A percentile compares a stretch with the other conserved stretches of the same genome.
Evolutionary conservation across 1,140 invertebrate genomes (phyloP).

Genomic region (Leptopilina clavipes): DNA sequence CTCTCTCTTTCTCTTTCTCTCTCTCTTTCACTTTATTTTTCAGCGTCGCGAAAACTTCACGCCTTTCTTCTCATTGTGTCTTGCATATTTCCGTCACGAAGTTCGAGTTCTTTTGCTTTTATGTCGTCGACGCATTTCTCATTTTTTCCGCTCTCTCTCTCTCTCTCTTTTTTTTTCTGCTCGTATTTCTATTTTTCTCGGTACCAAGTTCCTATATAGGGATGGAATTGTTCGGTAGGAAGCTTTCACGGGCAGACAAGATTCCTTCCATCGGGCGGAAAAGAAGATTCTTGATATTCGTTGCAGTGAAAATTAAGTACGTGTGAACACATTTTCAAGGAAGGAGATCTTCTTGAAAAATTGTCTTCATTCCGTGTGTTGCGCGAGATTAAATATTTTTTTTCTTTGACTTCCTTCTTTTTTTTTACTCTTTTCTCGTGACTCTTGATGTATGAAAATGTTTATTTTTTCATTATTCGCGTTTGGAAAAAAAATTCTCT

Average conservation of each 20-base stretch:
- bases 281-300: constrained; percentile 31
- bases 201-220: neutral
- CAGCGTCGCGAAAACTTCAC: constrained; percentile 50
- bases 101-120: constrained; percentile 14
- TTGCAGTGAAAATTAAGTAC: constrained; percentile 19
- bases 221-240: constrained; percentile 12
- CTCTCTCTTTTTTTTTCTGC: neutral
- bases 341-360: neutral
- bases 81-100: constrained; percentile 32
- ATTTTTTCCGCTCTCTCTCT: constrained; percentile 4
- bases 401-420: neutral
- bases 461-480: no score
- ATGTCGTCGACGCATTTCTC: constrained; percentile 21
- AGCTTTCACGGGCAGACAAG: constrained; percentile 23
- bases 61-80: constrained; percentile 36
- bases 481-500: no score
- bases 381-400: neutral
- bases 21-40: constrained; percentile 2
- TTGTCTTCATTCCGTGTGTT: neutral
- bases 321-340: neutral
- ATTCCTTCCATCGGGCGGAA: constrained; percentile 21
- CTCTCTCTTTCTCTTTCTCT: neutral
- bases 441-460: no score
- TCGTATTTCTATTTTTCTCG: neutral
- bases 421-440: no score